A percentile compares a stretch with the other conserved stretches of the same genome.
phyloP scores from a whole-genome alignment of 2,113 vertebrate species.

The Dipodomys ordii region DNA sequence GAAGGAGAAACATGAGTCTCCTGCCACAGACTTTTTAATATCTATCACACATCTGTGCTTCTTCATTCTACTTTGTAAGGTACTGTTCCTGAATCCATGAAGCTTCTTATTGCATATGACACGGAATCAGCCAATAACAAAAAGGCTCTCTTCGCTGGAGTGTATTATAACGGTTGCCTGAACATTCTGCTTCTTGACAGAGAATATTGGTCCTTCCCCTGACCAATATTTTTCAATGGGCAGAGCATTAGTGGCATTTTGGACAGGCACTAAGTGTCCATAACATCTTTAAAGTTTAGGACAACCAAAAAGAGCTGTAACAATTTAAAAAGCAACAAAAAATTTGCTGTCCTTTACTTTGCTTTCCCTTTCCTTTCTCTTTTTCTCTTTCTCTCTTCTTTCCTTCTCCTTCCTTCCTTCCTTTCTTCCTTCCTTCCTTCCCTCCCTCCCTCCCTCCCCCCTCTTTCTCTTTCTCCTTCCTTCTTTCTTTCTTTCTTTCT shows the following conservation, averaged over 20 bases:
- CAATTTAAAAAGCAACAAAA: not conserved
- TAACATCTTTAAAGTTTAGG: not conserved
- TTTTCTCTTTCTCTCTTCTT: no score
- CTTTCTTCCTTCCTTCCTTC: no score
- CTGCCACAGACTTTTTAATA: not conserved
- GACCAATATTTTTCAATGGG: not conserved
- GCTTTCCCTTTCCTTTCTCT: no score
- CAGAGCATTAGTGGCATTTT: not conserved
- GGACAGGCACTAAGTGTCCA: not conserved
- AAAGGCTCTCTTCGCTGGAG: not conserved
- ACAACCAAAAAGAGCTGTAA: not conserved
- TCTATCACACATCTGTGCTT: no score
- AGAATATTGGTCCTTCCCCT: not conserved
- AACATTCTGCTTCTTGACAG: not conserved
- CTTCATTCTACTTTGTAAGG: not conserved
- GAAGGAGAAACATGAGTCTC: not conserved
- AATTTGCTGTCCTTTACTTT: no score
- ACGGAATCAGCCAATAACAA: not conserved
- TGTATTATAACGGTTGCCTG: not conserved
- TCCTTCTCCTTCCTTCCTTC: no score
- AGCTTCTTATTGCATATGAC: rapidly evolving
- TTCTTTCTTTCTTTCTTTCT: no score
- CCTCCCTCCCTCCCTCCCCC: no score
- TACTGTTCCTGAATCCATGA: rapidly evolving
- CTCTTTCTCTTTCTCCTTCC: no score